A percentile compares a stretch with the other conserved stretches of the same genome.
phyloP scores from a whole-genome alignment of 2,888 invertebrate genomes.

The Eristalis intricaria region DNA sequence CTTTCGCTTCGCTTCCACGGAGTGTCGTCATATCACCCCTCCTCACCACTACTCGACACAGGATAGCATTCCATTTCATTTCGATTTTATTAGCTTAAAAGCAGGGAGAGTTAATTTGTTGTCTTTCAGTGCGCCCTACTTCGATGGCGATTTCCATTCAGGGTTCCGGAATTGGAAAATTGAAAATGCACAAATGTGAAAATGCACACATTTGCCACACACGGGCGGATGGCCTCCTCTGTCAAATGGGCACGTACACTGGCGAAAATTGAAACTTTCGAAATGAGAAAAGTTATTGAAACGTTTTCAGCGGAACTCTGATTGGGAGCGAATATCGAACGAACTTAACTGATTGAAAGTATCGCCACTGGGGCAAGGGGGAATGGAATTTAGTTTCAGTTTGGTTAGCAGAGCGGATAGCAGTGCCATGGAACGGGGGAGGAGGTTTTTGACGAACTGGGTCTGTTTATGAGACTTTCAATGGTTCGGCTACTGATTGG shows the following conservation, averaged over 20 bases:
- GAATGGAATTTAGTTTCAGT: not conserved
- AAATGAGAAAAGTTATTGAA: conserved; percentile 31
- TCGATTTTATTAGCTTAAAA: conserved; percentile 63
- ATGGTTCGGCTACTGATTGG: not conserved
- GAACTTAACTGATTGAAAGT: conserved; percentile 17
- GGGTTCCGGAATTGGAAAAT: conserved; percentile 42
- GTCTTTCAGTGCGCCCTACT: conserved; percentile 11
- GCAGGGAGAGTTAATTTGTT: conserved; percentile 56
- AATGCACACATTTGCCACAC: not conserved
- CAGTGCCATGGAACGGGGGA: not conserved
- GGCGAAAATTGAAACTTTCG: conserved; percentile 1
- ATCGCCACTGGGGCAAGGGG: not conserved
- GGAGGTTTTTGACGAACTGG: not conserved
- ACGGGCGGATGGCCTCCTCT: not conserved
- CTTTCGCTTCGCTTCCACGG: conserved; percentile 16
- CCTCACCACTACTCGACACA: not conserved
- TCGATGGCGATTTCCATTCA: conserved; percentile 20
- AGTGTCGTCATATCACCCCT: not conserved
- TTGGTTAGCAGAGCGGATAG: not conserved
- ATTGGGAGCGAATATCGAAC: not conserved
- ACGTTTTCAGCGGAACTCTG: conserved; percentile 8
- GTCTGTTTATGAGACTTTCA: not conserved
- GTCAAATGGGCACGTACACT: not conserved
- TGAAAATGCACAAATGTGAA: conserved; percentile 49
- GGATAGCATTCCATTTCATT: conserved; percentile 42